Conservation (phyloP, 2,888 invertebrate genomes). For the Seira sanloemensis region DNA sequence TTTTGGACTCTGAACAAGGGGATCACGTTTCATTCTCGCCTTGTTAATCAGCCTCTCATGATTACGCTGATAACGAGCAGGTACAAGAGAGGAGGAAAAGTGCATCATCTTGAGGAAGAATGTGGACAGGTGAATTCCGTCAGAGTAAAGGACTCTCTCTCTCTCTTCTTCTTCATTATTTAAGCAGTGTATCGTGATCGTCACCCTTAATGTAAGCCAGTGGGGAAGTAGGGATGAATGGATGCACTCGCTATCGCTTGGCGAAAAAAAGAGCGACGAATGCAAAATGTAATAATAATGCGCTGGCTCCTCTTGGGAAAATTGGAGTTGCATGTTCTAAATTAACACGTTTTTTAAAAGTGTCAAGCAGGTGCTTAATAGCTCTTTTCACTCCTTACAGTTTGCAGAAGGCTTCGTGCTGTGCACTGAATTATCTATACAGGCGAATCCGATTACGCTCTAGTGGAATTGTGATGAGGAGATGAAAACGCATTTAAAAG, state of each 20-base stretch:
- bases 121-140: background rate
- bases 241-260: background rate
- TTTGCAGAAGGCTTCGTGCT: background rate
- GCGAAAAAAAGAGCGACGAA: background rate
- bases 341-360: conserved; percentile 52
- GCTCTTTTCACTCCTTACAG: background rate
- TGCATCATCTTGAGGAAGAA: background rate
- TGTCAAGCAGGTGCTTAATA: conserved; percentile 61
- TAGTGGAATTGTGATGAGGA: background rate
- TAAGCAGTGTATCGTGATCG: background rate
- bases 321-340: conserved; percentile 14
- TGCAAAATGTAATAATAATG: background rate
- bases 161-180: background rate
- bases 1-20: conserved; percentile 21
- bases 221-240: conserved; percentile 4
- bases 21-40: conserved; percentile 53
- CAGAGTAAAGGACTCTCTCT: conserved; percentile 11
- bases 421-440: background rate
- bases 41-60: conserved; percentile 51
- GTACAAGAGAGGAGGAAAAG: conserved; percentile 18
- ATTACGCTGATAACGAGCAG: conserved; percentile 21
- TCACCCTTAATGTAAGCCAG: conserved; percentile 12
- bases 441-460: background rate
- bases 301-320: background rate
- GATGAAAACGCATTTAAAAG: background rate